Conservation (phyloP, 1,140 invertebrate species). For the Atta cephalotes region DNA sequence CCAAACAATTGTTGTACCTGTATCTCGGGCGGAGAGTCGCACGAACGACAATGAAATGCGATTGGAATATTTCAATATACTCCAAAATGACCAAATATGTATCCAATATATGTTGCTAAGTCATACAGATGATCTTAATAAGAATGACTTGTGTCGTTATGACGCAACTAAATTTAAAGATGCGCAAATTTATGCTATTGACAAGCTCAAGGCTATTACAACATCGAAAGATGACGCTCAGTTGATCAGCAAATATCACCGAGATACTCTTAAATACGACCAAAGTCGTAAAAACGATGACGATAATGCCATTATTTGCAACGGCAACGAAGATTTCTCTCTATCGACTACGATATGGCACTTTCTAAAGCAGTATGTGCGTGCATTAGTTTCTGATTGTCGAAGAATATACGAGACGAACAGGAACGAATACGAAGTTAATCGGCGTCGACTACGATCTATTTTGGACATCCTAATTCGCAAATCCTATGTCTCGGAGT, state of each 20-base stretch:
- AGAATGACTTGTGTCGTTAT: conserved; percentile 57
- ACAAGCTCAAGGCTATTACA: conserved; percentile 60
- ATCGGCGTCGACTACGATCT: conserved; percentile 79
- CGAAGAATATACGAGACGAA: conserved; percentile 72
- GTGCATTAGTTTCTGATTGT: conserved; percentile 77
- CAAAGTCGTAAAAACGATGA: conserved; percentile 58
- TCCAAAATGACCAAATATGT: conserved; percentile 75
- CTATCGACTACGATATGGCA: conserved; percentile 58
- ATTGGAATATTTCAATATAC: conserved; percentile 70
- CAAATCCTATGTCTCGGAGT: conserved; percentile 15
- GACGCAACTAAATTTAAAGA: conserved; percentile 58
- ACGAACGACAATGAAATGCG: conserved; percentile 64
- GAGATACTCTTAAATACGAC: conserved; percentile 44
- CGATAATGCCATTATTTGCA: conserved; percentile 46
- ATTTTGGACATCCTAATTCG: conserved; percentile 76
- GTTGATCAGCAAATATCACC: conserved; percentile 57
- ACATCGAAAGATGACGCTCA: conserved; percentile 65
- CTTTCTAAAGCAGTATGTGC: conserved; percentile 68
- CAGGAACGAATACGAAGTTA: conserved; percentile 70
- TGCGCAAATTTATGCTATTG: conserved; percentile 58
- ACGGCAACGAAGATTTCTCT: conserved; percentile 53
- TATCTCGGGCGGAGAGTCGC: conserved; percentile 78
- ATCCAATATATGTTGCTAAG: conserved; percentile 69
- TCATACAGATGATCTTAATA: conserved; percentile 65
- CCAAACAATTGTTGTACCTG: conserved; percentile 86